Conservation (phyloP, 2,888 invertebrate species). For the Lymantria dispar region DNA sequence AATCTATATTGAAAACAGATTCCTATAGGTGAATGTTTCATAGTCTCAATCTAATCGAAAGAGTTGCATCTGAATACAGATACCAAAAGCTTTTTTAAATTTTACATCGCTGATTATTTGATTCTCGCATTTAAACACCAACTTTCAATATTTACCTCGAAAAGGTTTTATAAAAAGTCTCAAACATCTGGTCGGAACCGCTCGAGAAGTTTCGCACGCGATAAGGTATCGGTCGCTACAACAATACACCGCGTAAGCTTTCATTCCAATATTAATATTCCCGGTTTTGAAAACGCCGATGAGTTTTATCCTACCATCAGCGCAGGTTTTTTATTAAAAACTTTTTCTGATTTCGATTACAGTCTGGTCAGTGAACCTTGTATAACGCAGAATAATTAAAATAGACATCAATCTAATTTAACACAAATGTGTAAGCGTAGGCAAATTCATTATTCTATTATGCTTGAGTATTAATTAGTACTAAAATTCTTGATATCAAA, state of each 20-base stretch:
- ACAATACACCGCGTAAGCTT: slow-evolving; percentile 41
- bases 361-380: slow-evolving; percentile 25
- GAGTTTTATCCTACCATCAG: slow-evolving; percentile 46
- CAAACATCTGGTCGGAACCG: slow-evolving; percentile 12
- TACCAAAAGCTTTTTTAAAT: slow-evolving; percentile 5
- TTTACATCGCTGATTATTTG: slow-evolving; percentile 1
- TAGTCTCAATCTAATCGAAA: neutral
- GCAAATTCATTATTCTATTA: no score
- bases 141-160: slow-evolving; percentile 22
- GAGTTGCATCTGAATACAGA: slow-evolving; percentile 1
- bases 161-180: slow-evolving; percentile 12
- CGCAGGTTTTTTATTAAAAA: slow-evolving; percentile 42
- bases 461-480: no score
- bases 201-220: slow-evolving; percentile 32
- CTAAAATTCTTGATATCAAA: no score
- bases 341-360: slow-evolving; percentile 18
- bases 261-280: slow-evolving; percentile 72
- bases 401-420: slow-evolving; percentile 2
- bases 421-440: no score
- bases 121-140: slow-evolving; percentile 9
- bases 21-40: no score
- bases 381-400: slow-evolving; percentile 16
- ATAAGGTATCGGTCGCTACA: slow-evolving; percentile 33
- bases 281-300: slow-evolving; percentile 48
- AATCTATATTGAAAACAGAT: no score